These are phyloP conservation scores for Leuctra nigra DNA, from an alignment of 2,888 invertebrate genomes.

Conservation along the genomic window DNA sequence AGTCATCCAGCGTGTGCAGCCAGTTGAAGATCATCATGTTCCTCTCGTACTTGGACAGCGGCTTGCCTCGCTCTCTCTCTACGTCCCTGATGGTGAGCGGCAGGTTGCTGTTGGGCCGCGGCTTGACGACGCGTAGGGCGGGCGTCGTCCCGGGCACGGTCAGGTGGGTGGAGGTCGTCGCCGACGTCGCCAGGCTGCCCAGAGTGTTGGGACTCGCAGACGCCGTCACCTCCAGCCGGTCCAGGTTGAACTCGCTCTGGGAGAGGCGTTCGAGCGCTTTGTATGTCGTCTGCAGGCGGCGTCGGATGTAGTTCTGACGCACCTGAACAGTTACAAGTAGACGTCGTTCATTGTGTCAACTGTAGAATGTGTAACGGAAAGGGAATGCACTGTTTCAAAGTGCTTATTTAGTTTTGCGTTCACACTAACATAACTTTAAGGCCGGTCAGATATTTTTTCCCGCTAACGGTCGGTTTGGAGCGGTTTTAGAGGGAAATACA, in stretches of 20 bases:
- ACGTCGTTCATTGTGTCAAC: no score
- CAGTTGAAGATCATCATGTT: constrained; percentile 96
- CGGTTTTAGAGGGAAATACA: no score
- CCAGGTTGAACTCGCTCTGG: constrained; percentile 78
- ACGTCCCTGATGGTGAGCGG: constrained; percentile 70
- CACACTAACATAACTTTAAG: no score
- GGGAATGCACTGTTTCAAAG: no score
- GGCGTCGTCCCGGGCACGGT: constrained; percentile 31
- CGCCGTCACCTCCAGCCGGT: constrained; percentile 59
- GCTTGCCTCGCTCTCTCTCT: constrained; percentile 73
- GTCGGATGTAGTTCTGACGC: constrained; percentile 72
- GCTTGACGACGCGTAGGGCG: constrained; percentile 40
- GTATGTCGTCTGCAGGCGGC: constrained; percentile 71
- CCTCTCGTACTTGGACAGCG: constrained; percentile 81
- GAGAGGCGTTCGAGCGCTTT: constrained; percentile 72
- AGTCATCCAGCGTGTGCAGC: constrained; percentile 80
- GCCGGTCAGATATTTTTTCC: no score
- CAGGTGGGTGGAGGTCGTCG: constrained; percentile 23
- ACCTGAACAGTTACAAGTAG: no score
- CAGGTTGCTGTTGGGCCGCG: constrained; percentile 43
- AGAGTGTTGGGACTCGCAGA: constrained; percentile 36
- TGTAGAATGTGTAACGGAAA: no score
- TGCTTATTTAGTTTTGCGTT: no score
- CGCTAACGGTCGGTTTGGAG: no score
- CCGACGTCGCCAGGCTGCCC: constrained; percentile 18